Evolutionary conservation across 2,797 vertebrate species (phyloP).

Genomic region (Gallinago solitaria): DNA sequence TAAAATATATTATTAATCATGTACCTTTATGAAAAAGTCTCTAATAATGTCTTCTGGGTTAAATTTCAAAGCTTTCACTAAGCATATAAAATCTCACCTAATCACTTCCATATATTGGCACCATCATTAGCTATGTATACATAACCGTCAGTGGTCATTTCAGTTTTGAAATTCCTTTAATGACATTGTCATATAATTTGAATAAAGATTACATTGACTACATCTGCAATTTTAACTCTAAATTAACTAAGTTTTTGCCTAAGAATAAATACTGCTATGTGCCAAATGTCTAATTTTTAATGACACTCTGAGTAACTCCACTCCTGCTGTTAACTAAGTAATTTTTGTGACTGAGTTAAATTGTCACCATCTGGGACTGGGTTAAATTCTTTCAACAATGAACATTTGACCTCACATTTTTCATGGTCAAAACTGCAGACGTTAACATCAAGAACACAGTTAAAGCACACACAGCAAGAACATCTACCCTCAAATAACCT

Average conservation of each 20-base stretch:
- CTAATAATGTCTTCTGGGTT: not conserved
- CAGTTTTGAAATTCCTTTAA: not conserved
- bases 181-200: not conserved
- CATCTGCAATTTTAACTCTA: not conserved
- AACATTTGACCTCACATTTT: conserved; percentile 27
- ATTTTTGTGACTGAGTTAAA: conserved; percentile 33
- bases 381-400: not conserved
- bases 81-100: not conserved
- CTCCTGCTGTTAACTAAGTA: not conserved
- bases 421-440: conserved; percentile 4
- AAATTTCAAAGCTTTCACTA: not conserved
- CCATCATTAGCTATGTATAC: not conserved
- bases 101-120: not conserved
- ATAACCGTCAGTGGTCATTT: not conserved
- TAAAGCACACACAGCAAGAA: not conserved
- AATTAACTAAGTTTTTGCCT: not conserved
- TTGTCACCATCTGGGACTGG: conserved; percentile 31
- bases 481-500: not conserved
- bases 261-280: conserved; percentile 16
- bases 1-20: not conserved
- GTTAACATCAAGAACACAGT: not conserved
- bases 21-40: not conserved
- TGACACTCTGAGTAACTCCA: not conserved
- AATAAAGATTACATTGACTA: not conserved
- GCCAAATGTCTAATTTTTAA: conserved; percentile 24